These are phyloP conservation scores for Neuroterus valhalla DNA, from an alignment of 1,140 invertebrate species.

Conservation along the genomic window DNA sequence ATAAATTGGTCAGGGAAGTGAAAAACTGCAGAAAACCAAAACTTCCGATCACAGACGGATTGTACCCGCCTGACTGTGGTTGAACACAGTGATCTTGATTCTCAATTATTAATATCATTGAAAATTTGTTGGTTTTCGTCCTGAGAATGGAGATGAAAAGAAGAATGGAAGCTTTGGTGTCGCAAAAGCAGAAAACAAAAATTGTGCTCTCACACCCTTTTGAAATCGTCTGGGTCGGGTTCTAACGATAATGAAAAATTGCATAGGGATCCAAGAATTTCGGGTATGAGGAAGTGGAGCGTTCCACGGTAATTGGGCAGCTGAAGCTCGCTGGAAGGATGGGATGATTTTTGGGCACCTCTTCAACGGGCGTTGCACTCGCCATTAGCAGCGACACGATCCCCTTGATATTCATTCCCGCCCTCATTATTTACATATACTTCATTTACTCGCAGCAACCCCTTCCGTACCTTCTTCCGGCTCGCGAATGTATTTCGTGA, in stretches of 20 bases:
- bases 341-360: constrained; percentile 69
- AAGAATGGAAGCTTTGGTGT: background rate
- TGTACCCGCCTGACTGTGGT: too few relatives aligned
- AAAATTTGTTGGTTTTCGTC: too few relatives aligned
- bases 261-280: constrained; percentile 44
- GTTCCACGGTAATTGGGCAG: constrained; percentile 69
- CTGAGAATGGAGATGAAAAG: too few relatives aligned
- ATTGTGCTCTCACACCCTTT: background rate
- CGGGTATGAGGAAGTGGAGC: constrained; percentile 61
- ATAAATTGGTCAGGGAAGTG: too few relatives aligned
- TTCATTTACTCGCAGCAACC: constrained; percentile 60
- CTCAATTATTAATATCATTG: too few relatives aligned
- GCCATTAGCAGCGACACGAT: constrained; percentile 62
- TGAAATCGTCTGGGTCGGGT: background rate
- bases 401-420: constrained; percentile 64
- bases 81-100: too few relatives aligned
- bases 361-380: constrained; percentile 70
- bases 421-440: constrained; percentile 72
- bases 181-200: background rate
- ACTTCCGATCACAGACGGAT: too few relatives aligned
- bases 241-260: constrained; percentile 3
- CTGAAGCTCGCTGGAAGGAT: constrained; percentile 56
- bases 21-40: too few relatives aligned
- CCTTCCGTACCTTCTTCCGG: constrained; percentile 31
- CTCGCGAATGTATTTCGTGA: constrained; percentile 27